Conservation (phyloP, 1,140 invertebrate genomes). For the Pseudomyrmex concolor region DNA sequence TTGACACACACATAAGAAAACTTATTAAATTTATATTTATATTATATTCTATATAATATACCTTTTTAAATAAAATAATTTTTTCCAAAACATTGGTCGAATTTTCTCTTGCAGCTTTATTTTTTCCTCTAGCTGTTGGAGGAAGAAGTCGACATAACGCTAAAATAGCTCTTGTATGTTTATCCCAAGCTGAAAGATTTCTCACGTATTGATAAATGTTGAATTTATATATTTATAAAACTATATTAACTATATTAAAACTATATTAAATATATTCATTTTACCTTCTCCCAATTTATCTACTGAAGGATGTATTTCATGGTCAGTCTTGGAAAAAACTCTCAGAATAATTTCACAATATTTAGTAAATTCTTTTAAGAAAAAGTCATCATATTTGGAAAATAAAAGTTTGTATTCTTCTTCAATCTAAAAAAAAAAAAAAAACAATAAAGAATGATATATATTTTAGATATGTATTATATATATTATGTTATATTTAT, state of each 20-base stretch:
- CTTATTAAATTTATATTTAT: too few relatives aligned
- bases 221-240: too few relatives aligned
- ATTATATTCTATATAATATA: not conserved
- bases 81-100: not conserved
- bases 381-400: not conserved
- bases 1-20: too few relatives aligned
- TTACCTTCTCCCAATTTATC: conserved; percentile 3
- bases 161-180: not conserved
- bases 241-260: too few relatives aligned
- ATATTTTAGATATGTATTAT: not conserved
- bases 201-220: too few relatives aligned
- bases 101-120: not conserved
- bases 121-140: not conserved
- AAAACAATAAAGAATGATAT: not conserved
- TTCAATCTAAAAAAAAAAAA: not conserved
- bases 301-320: not conserved
- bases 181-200: too few relatives aligned
- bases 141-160: conserved; percentile 3
- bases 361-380: conserved; percentile 1
- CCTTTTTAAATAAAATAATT: conserved; percentile 5
- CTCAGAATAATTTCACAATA: not conserved
- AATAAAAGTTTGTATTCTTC: not conserved
- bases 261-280: too few relatives aligned
- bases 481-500: not conserved
- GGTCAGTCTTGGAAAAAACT: not conserved